Conservation (phyloP, 2,797 vertebrate genomes). For the Gadopsis bispinosus region DNA sequence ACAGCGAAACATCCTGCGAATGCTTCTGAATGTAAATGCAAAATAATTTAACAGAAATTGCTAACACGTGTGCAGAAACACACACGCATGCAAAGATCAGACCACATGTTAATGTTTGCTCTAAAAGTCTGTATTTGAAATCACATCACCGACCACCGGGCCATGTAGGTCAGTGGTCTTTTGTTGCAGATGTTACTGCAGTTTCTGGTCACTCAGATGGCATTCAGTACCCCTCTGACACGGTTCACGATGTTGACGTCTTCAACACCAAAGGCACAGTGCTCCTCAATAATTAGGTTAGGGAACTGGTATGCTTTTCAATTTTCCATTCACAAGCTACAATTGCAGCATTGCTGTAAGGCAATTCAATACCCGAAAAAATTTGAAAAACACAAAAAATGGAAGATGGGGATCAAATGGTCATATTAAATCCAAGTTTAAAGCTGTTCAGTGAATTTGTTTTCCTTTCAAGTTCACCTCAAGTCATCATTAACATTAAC, state of each 20-base stretch:
- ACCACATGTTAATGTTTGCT: neutral
- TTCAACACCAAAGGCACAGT: neutral
- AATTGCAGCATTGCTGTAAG: neutral
- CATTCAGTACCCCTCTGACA: slow-evolving; percentile 1
- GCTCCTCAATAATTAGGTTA: neutral
- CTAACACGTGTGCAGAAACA: neutral
- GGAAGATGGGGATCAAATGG: neutral
- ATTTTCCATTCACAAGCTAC: neutral
- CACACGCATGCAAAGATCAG: neutral
- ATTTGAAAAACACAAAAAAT: too few species aligned
- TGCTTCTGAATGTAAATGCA: neutral
- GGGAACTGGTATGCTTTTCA: neutral
- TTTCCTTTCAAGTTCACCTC: slow-evolving; percentile 8
- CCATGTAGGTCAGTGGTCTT: neutral
- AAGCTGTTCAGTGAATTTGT: slow-evolving; percentile 2
- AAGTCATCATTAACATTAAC: slow-evolving; percentile 20
- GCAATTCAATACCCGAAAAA: neutral
- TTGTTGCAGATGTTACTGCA: neutral
- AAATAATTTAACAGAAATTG: neutral
- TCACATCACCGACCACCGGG: neutral
- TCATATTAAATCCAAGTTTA: slow-evolving; percentile 1
- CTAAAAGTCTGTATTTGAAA: neutral
- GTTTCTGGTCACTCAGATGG: neutral
- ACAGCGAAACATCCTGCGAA: neutral
- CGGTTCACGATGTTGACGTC: neutral